Base-by-base conservation (phyloP, 2,888 invertebrate species). In the Clanis bilineata region DNA sequence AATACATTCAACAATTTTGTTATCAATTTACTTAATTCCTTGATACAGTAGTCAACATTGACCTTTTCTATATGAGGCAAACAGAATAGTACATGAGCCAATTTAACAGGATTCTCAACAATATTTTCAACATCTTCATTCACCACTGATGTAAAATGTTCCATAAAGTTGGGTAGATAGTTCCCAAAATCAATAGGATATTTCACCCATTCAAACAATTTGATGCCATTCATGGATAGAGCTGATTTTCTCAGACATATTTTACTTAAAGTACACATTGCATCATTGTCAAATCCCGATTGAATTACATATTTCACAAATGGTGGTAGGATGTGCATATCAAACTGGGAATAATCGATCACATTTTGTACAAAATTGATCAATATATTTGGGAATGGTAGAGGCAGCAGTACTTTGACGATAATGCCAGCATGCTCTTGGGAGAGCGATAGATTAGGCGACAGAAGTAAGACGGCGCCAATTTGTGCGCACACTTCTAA, bases 391-490 rank as follows among this genome's bases (percentile, higher is more conserved):
- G 93, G 90, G 59, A 94, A 89, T 7, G 93, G 88, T 10, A 95
- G 79, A 10, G 90, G 90, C 32, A 96, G 79, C 23, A 95, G 85
- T 65, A 94, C 95, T 71, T 94, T 93, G 0, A 95, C 93, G 58
- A 97, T 86, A n/a, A 94, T 92, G 38, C 95, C 95, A 0, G 96
- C 94, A 76, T 95, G 94, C 76, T 97, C 95, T 83, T 97, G 97
- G 2, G 94, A 93, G 10, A 97, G 82, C 57, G 94, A 93, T 0
- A 95, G 84, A 68, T 94, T 93, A 7, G 93, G 87, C 0, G 95
- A 94, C 0, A 94, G 79, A 1, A 96, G 82, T 59, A 96, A 76
- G 22, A 93, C 76, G 5, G 94, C 93, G 0, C 94, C 92, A 58
- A 95, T 90, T 76, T 94, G 92, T 1, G 93, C 83, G 51, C 93